Percentiles rank a stretch among this genome's conserved stretches.
phyloP scores from a whole-genome alignment of 2,797 vertebrate genomes.

The Lepidocolaptes lacrymiger region DNA sequence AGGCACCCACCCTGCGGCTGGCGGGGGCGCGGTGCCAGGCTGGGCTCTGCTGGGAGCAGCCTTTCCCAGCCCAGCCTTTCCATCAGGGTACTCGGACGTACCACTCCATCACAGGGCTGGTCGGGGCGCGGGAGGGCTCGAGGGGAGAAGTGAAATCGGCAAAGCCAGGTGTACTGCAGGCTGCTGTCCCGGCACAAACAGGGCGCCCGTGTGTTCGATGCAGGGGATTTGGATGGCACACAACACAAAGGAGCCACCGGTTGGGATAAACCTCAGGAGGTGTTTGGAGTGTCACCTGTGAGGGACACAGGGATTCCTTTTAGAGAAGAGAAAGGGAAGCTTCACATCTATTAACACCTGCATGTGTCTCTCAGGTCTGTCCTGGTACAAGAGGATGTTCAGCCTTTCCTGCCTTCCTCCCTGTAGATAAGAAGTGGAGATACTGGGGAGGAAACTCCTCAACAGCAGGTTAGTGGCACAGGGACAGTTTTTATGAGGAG shows the following conservation, averaged over 20 bases:
- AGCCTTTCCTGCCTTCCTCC: not conserved
- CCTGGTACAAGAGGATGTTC: not conserved
- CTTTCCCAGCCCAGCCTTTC: not conserved
- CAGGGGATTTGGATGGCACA: not conserved
- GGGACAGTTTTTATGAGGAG: not conserved
- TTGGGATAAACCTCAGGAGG: not conserved
- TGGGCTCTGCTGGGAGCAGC: not conserved
- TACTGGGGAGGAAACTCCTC: not conserved
- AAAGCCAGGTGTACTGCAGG: not conserved
- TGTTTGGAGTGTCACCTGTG: fast-evolving
- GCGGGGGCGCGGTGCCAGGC: not conserved
- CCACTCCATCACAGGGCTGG: not conserved
- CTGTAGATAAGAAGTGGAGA: not conserved
- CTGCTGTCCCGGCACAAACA: not conserved
- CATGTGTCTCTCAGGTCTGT: not conserved
- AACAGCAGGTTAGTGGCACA: not conserved
- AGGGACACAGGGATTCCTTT: not conserved
- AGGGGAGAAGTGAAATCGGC: not conserved
- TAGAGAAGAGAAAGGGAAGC: not conserved
- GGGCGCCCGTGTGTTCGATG: not conserved
- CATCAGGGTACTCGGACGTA: not conserved
- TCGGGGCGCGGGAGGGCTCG: not conserved
- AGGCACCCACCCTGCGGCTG: not conserved
- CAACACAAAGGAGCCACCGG: fast-evolving
- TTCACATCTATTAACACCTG: not conserved